Conservation (phyloP, 2,888 invertebrate species). For the Helicoverpa assulta region DNA sequence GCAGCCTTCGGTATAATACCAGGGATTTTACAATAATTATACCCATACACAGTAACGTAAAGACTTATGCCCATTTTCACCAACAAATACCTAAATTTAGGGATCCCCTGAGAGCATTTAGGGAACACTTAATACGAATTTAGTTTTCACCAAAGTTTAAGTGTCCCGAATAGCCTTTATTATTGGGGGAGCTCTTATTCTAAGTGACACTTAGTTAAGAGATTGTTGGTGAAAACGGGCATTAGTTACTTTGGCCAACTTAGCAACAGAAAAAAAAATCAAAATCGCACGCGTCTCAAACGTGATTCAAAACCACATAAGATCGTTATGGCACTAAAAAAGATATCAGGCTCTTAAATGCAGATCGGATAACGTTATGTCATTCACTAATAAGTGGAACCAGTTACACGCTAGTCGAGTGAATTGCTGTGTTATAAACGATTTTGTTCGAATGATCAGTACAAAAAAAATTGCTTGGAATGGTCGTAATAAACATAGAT, state of each 20-base stretch:
- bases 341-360: conserved; percentile 19
- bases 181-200: too few relatives aligned
- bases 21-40: conserved; percentile 7
- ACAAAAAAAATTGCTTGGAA: too few relatives aligned
- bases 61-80: too few relatives aligned
- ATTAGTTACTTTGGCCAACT: background rate
- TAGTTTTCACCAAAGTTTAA: too few relatives aligned
- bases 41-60: background rate
- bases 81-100: too few relatives aligned
- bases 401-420: conserved; percentile 11
- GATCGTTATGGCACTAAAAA: conserved; percentile 26
- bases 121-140: too few relatives aligned
- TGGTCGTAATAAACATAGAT: too few relatives aligned
- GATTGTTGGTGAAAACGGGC: too few relatives aligned
- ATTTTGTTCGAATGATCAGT: background rate
- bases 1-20: conserved; percentile 23
- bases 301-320: conserved; percentile 43
- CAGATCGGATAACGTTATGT: conserved; percentile 44
- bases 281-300: conserved; percentile 26
- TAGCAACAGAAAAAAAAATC: conserved; percentile 38
- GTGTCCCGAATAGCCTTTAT: too few relatives aligned
- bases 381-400: conserved; percentile 29
- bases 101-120: too few relatives aligned
- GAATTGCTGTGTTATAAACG: background rate
- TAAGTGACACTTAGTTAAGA: too few relatives aligned